Conservation (phyloP, 2,113 vertebrate species). For the Chloebia gouldiae region DNA sequence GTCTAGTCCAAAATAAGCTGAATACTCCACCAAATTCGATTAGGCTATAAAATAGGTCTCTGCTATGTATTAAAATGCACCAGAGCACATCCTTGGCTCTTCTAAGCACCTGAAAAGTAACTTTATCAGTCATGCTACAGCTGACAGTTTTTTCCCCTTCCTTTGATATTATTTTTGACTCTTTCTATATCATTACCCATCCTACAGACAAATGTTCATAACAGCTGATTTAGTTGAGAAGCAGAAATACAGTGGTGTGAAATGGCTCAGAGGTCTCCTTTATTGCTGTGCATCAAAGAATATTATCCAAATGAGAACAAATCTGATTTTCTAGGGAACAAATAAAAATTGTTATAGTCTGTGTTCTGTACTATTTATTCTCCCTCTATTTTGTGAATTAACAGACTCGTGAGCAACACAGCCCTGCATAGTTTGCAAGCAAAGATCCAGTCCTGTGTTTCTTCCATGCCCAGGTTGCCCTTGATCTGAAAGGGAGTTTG, state of each 20-base stretch:
- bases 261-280: not conserved
- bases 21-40: constrained; percentile 19
- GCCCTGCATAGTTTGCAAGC: not conserved
- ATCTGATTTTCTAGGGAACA: not conserved
- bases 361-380: not conserved
- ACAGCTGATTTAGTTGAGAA: not conserved
- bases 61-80: constrained; percentile 20
- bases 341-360: not conserved
- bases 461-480: not conserved
- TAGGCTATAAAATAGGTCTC: constrained; percentile 9
- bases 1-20: not conserved
- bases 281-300: not conserved
- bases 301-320: not conserved
- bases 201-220: not conserved
- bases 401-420: not conserved
- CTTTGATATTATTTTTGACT: constrained; percentile 4
- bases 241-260: not conserved
- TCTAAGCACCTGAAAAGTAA: constrained; percentile 5
- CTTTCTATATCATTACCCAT: constrained; percentile 11
- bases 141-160: not conserved
- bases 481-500: not conserved
- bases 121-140: constrained; percentile 24
- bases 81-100: not conserved
- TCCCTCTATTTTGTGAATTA: not conserved
- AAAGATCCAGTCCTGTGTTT: not conserved